Conservation (phyloP, 2,888 invertebrate species). For the Heliconius hortense region DNA sequence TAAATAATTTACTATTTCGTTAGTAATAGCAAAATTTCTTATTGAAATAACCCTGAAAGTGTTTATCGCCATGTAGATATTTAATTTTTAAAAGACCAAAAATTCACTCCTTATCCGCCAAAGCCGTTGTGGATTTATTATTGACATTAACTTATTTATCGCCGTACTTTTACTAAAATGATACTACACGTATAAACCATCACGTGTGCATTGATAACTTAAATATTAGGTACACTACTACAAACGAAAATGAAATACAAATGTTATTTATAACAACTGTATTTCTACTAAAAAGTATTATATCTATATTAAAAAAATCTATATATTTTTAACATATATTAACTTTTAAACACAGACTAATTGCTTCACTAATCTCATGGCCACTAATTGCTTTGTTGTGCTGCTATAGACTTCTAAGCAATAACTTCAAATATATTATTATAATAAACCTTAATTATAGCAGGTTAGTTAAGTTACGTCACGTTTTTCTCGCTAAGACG, state of each 20-base stretch:
- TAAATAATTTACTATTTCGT: slow-evolving; percentile 7
- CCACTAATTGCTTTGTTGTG: slow-evolving; percentile 31
- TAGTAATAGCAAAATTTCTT: neutral
- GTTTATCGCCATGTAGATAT: neutral
- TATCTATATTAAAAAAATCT: neutral
- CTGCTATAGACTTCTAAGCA: slow-evolving; percentile 1
- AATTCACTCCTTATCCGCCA: neutral
- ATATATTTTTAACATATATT: neutral
- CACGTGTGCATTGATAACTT: neutral
- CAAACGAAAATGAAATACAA: neutral
- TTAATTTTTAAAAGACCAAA: neutral
- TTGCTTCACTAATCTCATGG: slow-evolving; percentile 24
- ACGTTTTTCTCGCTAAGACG: slow-evolving; percentile 33
- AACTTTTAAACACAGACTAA: slow-evolving; percentile 16
- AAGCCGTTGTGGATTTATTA: slow-evolving; percentile 9
- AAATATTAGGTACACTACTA: neutral
- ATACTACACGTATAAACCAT: neutral
- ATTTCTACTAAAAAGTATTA: neutral
- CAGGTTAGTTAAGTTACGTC: slow-evolving; percentile 29
- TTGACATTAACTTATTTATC: slow-evolving; percentile 19
- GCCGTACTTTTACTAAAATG: neutral
- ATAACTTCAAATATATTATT: slow-evolving; percentile 12
- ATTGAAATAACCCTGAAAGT: neutral
- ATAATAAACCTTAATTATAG: neutral
- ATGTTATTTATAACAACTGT: neutral